A percentile compares a stretch with the other conserved stretches of the same genome.
Evolutionary conservation across 2,888 invertebrate species (phyloP).

Genomic region (Eupeodes latifasciatus): DNA sequence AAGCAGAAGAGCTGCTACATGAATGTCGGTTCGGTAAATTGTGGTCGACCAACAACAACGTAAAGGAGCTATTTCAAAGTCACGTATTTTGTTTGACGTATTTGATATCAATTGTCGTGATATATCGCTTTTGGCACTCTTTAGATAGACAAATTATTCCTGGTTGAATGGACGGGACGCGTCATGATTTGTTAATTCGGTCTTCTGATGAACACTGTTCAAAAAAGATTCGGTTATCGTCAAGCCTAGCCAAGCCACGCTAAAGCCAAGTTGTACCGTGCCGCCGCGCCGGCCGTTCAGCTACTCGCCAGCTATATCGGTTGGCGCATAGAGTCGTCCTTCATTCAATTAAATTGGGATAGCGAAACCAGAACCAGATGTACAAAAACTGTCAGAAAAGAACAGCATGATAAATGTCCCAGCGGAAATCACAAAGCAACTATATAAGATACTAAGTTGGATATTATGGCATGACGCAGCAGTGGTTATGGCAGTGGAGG

Average conservation of each 20-base stretch:
- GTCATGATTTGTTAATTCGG: constrained; percentile 58
- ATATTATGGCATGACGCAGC: background rate
- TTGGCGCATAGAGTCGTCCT: background rate
- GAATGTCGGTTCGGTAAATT: background rate
- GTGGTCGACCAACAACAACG: background rate
- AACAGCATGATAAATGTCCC: constrained; percentile 63
- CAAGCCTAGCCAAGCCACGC: background rate
- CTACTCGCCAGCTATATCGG: background rate
- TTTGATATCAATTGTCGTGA: constrained; percentile 69
- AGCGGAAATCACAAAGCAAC: constrained; percentile 64
- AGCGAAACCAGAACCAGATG: constrained; percentile 55
- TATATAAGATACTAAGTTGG: background rate
- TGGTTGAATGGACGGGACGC: background rate
- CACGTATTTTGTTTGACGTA: constrained; percentile 49
- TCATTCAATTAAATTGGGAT: constrained; percentile 43
- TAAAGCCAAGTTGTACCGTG: no score
- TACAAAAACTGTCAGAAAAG: constrained; percentile 49
- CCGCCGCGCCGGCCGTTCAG: no score
- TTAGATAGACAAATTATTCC: constrained; percentile 42
- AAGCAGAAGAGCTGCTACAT: background rate
- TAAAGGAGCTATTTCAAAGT: constrained; percentile 48
- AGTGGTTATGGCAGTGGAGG: background rate
- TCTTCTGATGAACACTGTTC: constrained; percentile 39
- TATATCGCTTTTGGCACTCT: constrained; percentile 41
- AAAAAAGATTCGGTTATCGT: background rate